Base-by-base conservation (phyloP, 2,113 vertebrate genomes). In the Engystomops pustulosus region DNA sequence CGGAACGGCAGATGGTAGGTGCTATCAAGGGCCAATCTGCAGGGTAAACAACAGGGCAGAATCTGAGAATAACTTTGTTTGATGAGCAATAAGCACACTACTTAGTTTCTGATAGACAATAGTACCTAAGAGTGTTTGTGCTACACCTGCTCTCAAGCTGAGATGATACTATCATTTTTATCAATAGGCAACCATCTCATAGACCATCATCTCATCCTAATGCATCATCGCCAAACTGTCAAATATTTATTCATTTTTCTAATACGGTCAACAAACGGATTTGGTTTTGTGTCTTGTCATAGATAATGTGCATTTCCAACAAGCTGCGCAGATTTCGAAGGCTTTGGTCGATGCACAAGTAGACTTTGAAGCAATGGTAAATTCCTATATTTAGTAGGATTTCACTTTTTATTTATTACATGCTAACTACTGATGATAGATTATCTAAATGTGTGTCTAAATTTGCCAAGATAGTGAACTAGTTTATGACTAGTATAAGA, bases 281-380 rank as follows among this genome's bases (percentile, higher is more conserved):
- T 71, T 38, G 69, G 83, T 47, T 85, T 78, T 90, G 86, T 76
- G 77, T 81, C 88, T 86, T 76, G 86, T 93, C 93, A 87, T 90
- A 99, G 98, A 99, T 93, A 99, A 99, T 67, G 98, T 99, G 75
- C 98, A 99, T 93, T 99, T 99, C 92, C 98, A 99, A 92, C 98
- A 99, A 92, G 95, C 97, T 84, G 98, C 98, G 86, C 96, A 99
- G 93, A 99, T 99, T 72, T 95, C 97, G 88, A 98, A 96, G 93
- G 98, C 98, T 87, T 93, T 99, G 86, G 98, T 99, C 90, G 94
- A 97, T 6, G 91, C 94, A 87, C 92, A 96, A 90, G 95, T 99
- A 90, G 96, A 98, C 93, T 99, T 99, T 92, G 95, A 98, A 89
- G 92, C 95, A 76, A 99, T 99, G 98, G 98, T 99, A 97, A 88